phyloP scores from a whole-genome alignment of 2,113 vertebrate species.

The Cynocephalus volans region DNA sequence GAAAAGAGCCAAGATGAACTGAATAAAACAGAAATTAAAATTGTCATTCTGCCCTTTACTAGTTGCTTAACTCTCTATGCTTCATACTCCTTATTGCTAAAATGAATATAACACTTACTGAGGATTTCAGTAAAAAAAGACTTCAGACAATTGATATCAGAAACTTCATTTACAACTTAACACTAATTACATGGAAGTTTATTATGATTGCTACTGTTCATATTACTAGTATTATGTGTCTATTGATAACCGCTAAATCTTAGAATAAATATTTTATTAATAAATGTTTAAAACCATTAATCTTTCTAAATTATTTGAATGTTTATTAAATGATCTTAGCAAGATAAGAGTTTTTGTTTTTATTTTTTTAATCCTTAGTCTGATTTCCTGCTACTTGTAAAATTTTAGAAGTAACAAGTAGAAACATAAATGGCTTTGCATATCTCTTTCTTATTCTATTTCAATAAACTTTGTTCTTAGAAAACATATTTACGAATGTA shows the following conservation, averaged over 20 bases:
- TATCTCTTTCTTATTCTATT: neutral
- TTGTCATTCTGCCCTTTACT: neutral
- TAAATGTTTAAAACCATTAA: neutral
- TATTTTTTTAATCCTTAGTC: neutral
- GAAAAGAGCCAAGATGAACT: neutral
- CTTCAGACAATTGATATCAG: neutral
- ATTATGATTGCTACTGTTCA: neutral
- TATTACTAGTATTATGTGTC: neutral
- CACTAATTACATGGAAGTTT: neutral
- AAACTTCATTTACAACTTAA: neutral
- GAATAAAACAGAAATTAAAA: neutral
- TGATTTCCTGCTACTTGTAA: neutral
- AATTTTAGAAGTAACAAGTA: neutral
- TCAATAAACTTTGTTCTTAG: neutral
- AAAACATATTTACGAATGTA: neutral
- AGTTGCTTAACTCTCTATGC: neutral
- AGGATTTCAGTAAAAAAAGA: neutral
- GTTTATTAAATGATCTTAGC: neutral
- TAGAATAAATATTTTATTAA: neutral
- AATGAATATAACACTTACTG: neutral
- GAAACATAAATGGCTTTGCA: neutral
- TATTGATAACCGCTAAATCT: neutral
- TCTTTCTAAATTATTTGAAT: neutral
- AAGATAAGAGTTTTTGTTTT: neutral
- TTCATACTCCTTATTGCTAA: neutral